Evolutionary conservation across 2,797 vertebrate genomes (phyloP).

Genomic region (Urosaurus nigricauda): DNA sequence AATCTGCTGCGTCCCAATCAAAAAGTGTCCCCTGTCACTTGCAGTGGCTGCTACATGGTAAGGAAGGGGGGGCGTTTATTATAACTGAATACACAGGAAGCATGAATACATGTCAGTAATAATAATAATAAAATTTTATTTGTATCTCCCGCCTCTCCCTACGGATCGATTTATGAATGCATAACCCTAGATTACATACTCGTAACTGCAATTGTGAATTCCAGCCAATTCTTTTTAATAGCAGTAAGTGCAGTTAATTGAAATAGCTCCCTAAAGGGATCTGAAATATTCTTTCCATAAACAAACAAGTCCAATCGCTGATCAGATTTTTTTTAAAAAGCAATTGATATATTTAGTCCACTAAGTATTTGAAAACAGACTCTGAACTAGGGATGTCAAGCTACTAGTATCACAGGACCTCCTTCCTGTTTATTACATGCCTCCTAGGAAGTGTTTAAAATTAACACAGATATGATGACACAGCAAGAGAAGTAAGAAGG

Average conservation of each 20-base stretch:
- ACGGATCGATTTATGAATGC: no score
- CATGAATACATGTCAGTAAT: no score
- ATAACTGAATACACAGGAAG: no score
- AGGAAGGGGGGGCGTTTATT: no score
- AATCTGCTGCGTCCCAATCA: no score
- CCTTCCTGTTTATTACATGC: neutral
- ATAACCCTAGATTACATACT: no score
- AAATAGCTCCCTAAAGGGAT: neutral
- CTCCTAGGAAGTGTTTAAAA: slow-evolving; percentile 11
- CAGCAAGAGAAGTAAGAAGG: neutral
- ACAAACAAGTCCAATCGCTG: neutral
- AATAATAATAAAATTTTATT: no score
- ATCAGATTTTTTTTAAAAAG: neutral
- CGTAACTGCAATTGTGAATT: no score
- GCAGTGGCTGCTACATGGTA: no score
- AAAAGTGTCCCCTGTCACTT: no score
- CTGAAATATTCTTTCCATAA: neutral
- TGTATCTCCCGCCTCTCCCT: no score
- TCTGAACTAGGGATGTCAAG: neutral
- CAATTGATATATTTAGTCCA: neutral
- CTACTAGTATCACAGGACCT: neutral
- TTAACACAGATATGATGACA: neutral
- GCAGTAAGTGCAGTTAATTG: neutral
- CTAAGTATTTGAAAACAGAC: slow-evolving; percentile 17
- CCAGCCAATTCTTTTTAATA: neutral